Conservation (phyloP, 2,888 invertebrate species). For the Sphecodes monilicornis region DNA sequence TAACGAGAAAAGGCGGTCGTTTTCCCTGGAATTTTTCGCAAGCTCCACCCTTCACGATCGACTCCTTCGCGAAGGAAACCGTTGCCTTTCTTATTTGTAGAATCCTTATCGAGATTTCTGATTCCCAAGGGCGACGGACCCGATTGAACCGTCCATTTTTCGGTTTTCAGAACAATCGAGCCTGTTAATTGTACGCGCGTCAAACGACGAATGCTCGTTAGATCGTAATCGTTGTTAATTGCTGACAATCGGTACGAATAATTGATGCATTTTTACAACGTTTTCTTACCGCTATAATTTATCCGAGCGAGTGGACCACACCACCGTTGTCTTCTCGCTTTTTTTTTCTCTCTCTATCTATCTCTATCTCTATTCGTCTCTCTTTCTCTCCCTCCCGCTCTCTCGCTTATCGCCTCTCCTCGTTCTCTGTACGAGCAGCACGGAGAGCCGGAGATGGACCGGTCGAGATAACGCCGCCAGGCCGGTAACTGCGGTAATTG, state of each 20-base stretch:
- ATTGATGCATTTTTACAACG: slow-evolving; percentile 23
- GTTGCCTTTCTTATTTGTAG: neutral
- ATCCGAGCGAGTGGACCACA: slow-evolving; percentile 37
- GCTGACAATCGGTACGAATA: slow-evolving; percentile 55
- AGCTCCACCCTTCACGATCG: neutral
- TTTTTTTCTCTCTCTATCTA: slow-evolving; percentile 49
- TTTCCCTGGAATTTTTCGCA: slow-evolving; percentile 10
- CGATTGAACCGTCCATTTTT: slow-evolving; percentile 29
- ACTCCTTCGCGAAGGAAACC: neutral
- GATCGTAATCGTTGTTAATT: slow-evolving; percentile 60
- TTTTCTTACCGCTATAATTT: slow-evolving; percentile 52
- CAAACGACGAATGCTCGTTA: slow-evolving; percentile 6
- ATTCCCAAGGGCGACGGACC: neutral
- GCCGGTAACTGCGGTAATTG: slow-evolving; percentile 83
- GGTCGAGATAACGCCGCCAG: slow-evolving; percentile 81
- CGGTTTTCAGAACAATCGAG: neutral
- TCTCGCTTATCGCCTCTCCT: slow-evolving; percentile 44
- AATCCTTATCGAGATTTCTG: too few relatives aligned
- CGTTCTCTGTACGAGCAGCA: slow-evolving; percentile 41
- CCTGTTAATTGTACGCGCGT: neutral
- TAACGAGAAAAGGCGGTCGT: slow-evolving; percentile 67
- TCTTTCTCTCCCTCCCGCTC: too few relatives aligned
- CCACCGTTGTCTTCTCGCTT: slow-evolving; percentile 26
- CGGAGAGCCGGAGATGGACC: slow-evolving; percentile 75
- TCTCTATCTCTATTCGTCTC: slow-evolving; percentile 41